These are phyloP conservation scores for Crioceris asparagi DNA, from an alignment of 2,888 invertebrate species.

Conservation along the genomic window DNA sequence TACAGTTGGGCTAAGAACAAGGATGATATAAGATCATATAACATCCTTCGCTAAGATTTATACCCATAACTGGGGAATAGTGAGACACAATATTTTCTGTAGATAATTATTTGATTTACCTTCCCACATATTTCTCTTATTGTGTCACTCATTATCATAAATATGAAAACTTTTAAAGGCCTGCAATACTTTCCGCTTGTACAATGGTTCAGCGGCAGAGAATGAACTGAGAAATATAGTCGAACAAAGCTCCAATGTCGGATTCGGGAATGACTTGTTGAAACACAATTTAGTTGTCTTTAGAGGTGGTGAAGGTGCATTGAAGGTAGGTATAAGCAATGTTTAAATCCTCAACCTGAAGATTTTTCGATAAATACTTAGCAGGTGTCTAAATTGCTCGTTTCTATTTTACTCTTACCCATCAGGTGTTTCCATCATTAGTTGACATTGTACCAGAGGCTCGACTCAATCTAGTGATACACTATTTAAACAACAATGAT, in stretches of 20 bases:
- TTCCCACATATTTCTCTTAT: too few species aligned
- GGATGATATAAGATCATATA: too few species aligned
- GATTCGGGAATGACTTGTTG: slow-evolving; percentile 84
- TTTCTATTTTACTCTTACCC: slow-evolving; percentile 10
- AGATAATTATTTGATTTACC: too few species aligned
- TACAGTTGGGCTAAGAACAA: too few species aligned
- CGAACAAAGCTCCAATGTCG: slow-evolving; percentile 58
- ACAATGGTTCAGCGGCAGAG: slow-evolving; percentile 92
- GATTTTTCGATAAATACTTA: too few species aligned
- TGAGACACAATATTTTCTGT: too few species aligned
- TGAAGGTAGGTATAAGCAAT: slow-evolving; percentile 59
- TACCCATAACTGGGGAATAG: too few species aligned
- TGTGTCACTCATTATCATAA: too few species aligned
- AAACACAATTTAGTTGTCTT: slow-evolving; percentile 94
- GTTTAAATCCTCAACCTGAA: too few species aligned
- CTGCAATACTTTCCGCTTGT: slow-evolving; percentile 73
- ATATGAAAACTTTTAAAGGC: too few species aligned
- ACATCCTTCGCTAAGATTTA: too few species aligned
- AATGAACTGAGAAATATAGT: slow-evolving; percentile 72
- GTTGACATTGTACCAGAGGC: slow-evolving; percentile 97
- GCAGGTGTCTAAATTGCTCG: too few species aligned
- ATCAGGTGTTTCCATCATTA: slow-evolving; percentile 65
- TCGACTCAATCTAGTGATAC: slow-evolving; percentile 88
- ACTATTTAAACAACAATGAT: slow-evolving; percentile 82
- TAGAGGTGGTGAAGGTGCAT: slow-evolving; percentile 83